A percentile compares a stretch with the other conserved stretches of the same genome.
Conservation (phyloP, 2,888 invertebrate species). For the Zhengitettix transpicula region DNA sequence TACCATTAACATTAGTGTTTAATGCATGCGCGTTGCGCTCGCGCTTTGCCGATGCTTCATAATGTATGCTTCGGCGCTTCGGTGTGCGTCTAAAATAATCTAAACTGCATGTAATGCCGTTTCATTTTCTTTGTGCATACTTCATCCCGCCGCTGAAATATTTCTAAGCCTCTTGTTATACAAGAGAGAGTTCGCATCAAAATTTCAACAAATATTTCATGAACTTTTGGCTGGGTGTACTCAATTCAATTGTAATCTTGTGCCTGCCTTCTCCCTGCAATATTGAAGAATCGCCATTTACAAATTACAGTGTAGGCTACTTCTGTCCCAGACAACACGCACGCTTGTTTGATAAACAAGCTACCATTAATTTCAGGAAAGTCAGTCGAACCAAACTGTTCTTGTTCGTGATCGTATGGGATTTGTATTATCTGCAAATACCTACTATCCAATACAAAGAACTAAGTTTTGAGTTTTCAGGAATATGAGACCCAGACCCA, state of each 20-base stretch:
- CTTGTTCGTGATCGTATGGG: too few species aligned
- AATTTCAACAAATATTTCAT: slow-evolving; percentile 11
- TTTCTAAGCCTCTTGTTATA: slow-evolving; percentile 4
- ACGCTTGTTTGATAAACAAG: neutral
- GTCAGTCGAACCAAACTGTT: too few species aligned
- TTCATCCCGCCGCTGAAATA: slow-evolving; percentile 11
- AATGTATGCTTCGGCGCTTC: slow-evolving; percentile 1
- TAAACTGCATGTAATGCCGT: slow-evolving; percentile 10
- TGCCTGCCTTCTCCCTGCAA: neutral
- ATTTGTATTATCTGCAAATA: too few species aligned
- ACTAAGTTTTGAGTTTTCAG: too few species aligned
- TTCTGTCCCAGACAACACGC: neutral
- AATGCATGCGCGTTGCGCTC: slow-evolving; percentile 7
- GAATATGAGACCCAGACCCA: too few species aligned
- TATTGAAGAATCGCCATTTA: slow-evolving; percentile 8
- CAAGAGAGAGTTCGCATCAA: slow-evolving; percentile 3
- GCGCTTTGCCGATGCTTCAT: slow-evolving; percentile 1
- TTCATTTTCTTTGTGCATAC: slow-evolving; percentile 13
- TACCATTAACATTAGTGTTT: slow-evolving; percentile 12
- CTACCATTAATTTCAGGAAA: neutral
- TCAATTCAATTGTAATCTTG: slow-evolving; percentile 9
- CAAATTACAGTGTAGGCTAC: slow-evolving; percentile 5
- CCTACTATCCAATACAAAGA: too few species aligned
- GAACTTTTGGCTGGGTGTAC: slow-evolving; percentile 7
- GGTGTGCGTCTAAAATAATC: slow-evolving; percentile 7